Percentiles rank a stretch among this genome's conserved stretches.
Evolutionary conservation across 2,888 invertebrate species (phyloP).

Genomic region (Rotaria sp.): DNA sequence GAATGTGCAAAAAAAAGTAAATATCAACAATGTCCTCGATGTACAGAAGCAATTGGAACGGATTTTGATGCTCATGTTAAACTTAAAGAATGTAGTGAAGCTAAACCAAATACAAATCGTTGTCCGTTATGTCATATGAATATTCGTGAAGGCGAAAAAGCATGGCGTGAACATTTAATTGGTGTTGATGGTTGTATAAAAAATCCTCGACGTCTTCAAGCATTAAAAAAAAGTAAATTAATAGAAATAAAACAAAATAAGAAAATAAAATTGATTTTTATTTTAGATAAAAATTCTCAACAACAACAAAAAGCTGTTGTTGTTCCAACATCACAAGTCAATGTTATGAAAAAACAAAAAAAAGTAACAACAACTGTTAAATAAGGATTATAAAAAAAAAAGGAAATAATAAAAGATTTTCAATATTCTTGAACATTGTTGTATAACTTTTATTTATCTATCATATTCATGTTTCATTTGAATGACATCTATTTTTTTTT

Average conservation of each 20-base stretch:
- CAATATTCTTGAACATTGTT: not conserved
- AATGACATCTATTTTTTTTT: constrained; percentile 6
- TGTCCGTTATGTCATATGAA: constrained; percentile 79
- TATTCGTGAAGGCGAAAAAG: constrained; percentile 48
- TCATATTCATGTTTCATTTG: not conserved
- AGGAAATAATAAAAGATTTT: too few relatives aligned
- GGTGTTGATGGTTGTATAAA: constrained; percentile 50
- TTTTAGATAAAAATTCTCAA: not conserved
- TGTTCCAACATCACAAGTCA: not conserved
- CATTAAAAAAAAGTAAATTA: not conserved
- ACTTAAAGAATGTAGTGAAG: constrained; percentile 62
- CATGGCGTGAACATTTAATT: constrained; percentile 42
- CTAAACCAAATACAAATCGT: constrained; percentile 59
- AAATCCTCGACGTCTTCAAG: constrained; percentile 47
- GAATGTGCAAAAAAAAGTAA: constrained; percentile 69
- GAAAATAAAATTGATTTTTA: not conserved
- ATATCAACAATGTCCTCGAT: constrained; percentile 67
- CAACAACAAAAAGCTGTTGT: not conserved
- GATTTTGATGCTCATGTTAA: constrained; percentile 64
- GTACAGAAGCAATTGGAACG: constrained; percentile 65
- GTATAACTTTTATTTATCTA: not conserved
- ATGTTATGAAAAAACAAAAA: constrained; percentile 14
- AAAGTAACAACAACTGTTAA: constrained; percentile 1
- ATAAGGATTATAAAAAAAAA: too few relatives aligned
- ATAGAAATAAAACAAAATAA: too few relatives aligned